These are phyloP conservation scores for Alitta virens DNA, from an alignment of 2,888 invertebrate genomes.

Conservation along the genomic window DNA sequence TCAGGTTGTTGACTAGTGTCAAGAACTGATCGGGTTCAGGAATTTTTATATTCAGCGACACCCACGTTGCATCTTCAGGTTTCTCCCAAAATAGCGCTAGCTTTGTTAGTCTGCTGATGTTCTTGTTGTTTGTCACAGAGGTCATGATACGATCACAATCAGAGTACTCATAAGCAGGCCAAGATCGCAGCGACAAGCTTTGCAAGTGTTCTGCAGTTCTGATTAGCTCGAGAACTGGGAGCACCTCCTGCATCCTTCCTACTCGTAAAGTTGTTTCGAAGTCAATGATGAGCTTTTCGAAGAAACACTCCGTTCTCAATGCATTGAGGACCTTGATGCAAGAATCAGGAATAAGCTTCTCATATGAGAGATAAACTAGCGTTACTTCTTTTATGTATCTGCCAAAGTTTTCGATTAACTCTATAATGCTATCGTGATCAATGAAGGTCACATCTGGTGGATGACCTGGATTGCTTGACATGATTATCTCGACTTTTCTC, in stretches of 20 bases:
- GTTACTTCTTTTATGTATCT: slow-evolving; percentile 41
- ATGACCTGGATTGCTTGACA: slow-evolving; percentile 20
- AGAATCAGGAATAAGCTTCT: slow-evolving; percentile 27
- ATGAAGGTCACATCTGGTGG: background rate
- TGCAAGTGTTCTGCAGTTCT: background rate
- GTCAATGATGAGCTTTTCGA: slow-evolving; percentile 39
- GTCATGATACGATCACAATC: slow-evolving; percentile 34
- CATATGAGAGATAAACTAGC: slow-evolving; percentile 32
- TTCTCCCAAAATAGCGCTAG: slow-evolving; percentile 38
- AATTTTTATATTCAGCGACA: slow-evolving; percentile 36
- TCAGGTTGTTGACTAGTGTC: slow-evolving; percentile 30
- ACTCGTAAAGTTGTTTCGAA: slow-evolving; percentile 20
- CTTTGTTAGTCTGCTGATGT: slow-evolving; percentile 34
- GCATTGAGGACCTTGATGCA: slow-evolving; percentile 30
- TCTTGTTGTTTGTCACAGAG: slow-evolving; percentile 35
- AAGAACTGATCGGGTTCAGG: slow-evolving; percentile 27
- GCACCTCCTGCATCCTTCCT: background rate
- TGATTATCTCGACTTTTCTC: slow-evolving; percentile 33
- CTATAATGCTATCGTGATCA: slow-evolving; percentile 24
- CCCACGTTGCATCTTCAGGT: slow-evolving; percentile 31
- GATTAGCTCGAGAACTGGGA: background rate
- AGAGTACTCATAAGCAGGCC: slow-evolving; percentile 38
- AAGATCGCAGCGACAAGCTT: slow-evolving; percentile 34
- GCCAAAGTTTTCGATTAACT: slow-evolving; percentile 37
- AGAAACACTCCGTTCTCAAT: slow-evolving; percentile 35